These are phyloP conservation scores for Luffia ferchaultella DNA, from an alignment of 2,888 invertebrate species.

Conservation along the genomic window DNA sequence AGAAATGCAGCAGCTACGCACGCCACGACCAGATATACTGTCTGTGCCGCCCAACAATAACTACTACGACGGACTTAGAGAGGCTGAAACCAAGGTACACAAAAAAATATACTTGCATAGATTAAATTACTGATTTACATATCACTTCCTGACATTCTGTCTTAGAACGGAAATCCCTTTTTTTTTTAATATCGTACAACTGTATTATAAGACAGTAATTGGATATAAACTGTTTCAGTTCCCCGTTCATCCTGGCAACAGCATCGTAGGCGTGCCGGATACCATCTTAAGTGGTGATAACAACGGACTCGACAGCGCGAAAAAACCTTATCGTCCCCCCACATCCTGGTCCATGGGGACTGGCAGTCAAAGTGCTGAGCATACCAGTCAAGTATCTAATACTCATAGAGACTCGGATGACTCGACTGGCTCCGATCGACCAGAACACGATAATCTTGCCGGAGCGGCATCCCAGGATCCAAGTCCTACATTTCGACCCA, in stretches of 20 bases:
- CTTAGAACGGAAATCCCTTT: too few relatives aligned
- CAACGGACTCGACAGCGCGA: slow-evolving; percentile 45
- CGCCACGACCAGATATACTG: slow-evolving; percentile 75
- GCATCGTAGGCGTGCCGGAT: slow-evolving; percentile 47
- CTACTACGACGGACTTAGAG: slow-evolving; percentile 43
- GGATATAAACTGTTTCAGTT: slow-evolving; percentile 45
- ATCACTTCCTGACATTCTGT: too few relatives aligned
- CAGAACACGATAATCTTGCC: slow-evolving; percentile 13
- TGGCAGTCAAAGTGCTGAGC: slow-evolving; percentile 6
- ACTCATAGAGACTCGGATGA: neutral
- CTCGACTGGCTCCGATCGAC: neutral
- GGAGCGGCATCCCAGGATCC: slow-evolving; percentile 34
- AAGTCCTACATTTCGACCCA: slow-evolving; percentile 28
- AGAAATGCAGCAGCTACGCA: slow-evolving; percentile 67
- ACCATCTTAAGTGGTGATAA: slow-evolving; percentile 40
- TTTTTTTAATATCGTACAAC: neutral
- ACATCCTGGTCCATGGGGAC: slow-evolving; percentile 62
- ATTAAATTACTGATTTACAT: too few relatives aligned
- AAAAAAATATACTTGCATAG: too few relatives aligned
- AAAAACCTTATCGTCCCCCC: slow-evolving; percentile 57
- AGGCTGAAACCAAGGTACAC: slow-evolving; percentile 42
- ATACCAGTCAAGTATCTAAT: neutral
- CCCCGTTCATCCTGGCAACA: slow-evolving; percentile 43
- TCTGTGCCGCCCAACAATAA: slow-evolving; percentile 57
- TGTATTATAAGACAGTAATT: neutral